Conservation (phyloP, 2,113 vertebrate species). For the Mormyrus lacerda region DNA sequence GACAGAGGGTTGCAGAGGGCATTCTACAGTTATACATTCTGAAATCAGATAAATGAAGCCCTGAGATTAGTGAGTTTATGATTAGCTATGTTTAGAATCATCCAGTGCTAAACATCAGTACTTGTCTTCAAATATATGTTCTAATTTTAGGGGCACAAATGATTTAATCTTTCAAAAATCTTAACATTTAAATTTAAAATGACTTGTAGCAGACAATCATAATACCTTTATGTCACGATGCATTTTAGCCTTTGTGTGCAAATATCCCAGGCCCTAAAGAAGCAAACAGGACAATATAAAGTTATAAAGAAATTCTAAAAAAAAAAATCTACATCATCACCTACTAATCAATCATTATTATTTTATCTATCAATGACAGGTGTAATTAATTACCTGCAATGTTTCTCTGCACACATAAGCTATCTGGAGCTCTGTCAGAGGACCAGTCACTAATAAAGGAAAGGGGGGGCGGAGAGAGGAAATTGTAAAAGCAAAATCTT, state of each 20-base stretch:
- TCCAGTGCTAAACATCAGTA: background rate
- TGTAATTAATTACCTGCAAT: conserved; percentile 71
- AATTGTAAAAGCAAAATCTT: background rate
- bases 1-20: too few species aligned
- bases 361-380: background rate
- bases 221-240: conserved; percentile 97
- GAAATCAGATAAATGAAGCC: too few species aligned
- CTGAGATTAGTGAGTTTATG: too few species aligned
- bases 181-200: background rate
- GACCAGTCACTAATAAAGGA: conserved; percentile 79
- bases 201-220: background rate
- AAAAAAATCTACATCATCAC: background rate
- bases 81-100: background rate
- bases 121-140: background rate
- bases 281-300: background rate
- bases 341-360: background rate
- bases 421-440: conserved; percentile 87
- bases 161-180: background rate
- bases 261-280: conserved; percentile 84
- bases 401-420: conserved; percentile 94
- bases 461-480: background rate
- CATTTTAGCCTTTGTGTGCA: conserved; percentile 95
- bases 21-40: too few species aligned
- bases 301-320: background rate
- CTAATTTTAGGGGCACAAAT: background rate